These are phyloP conservation scores for Euphydryas editha DNA, from an alignment of 2,888 invertebrate species.

Conservation along the genomic window DNA sequence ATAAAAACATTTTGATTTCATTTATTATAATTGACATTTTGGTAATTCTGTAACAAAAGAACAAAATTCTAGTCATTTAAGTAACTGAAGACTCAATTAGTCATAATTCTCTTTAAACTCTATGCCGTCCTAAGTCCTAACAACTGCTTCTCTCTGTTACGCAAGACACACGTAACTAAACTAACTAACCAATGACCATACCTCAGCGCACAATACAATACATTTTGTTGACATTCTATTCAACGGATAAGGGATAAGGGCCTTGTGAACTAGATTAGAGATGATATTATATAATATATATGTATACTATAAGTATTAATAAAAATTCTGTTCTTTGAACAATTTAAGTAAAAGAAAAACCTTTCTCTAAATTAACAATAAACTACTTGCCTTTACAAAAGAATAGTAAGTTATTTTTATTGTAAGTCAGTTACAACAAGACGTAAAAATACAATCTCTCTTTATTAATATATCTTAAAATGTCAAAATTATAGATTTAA, in stretches of 20 bases:
- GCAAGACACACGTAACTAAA: slow-evolving; percentile 55
- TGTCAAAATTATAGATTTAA: too few relatives aligned
- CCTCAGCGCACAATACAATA: slow-evolving; percentile 48
- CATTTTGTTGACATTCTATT: slow-evolving; percentile 43
- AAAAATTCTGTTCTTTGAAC: too few relatives aligned
- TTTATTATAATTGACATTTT: too few relatives aligned
- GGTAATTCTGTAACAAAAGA: background rate
- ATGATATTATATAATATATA: background rate
- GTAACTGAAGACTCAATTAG: background rate
- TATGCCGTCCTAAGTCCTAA: background rate
- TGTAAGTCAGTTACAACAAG: too few relatives aligned
- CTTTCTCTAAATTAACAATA: too few relatives aligned
- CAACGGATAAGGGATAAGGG: slow-evolving; percentile 9
- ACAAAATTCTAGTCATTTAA: background rate
- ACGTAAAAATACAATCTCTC: too few relatives aligned
- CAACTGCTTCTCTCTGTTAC: slow-evolving; percentile 16
- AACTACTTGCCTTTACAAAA: too few relatives aligned
- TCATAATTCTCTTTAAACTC: background rate
- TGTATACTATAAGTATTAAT: too few relatives aligned
- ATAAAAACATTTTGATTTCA: too few relatives aligned
- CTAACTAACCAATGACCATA: slow-evolving; percentile 47
- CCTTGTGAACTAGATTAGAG: slow-evolving; percentile 3
- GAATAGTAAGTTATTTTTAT: too few relatives aligned
- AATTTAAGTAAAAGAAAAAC: too few relatives aligned
- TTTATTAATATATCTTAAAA: too few relatives aligned